Evolutionary conservation across 2,113 vertebrate species (phyloP), one percentile per base, ranked within the genome.

Genomic region (Acrocephalus kingi): DNA sequence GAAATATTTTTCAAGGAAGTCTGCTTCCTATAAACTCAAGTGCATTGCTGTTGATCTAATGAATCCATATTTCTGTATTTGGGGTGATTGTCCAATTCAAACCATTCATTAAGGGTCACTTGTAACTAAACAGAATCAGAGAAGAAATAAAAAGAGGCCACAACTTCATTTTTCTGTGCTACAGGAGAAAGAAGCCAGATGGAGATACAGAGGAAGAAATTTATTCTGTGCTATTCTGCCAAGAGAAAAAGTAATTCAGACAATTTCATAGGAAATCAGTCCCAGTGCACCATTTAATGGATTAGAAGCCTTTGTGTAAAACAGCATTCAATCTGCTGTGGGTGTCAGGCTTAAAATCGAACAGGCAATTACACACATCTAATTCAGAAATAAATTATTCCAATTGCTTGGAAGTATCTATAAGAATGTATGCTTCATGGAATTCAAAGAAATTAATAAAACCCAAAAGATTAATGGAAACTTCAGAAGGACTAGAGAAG

Each of bases 311-410:
- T 90, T 89, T 94, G 51, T 78, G 28, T 79, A 91, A 93, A 51
- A 51, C 7, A 13, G 23, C 77, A 64, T 90, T 92, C 85, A 66
- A 93, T 91, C 94, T 84, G 46, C 82, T 67, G 52, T 48, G 39
- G 39, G 63, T 88, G 84, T 79, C 95, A 94, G 75, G 39, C 89
- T 96, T 88, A 94, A 96, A 86, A 95, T 91, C 51, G n/a, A 96
- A 91, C 89, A 87, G 91, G 85, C 94, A 94, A 89, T 94, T 94
- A 93, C 79, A 94, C 54, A 67, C 66, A 78, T 66, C 41, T 77
- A 68, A 76, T 48, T 91, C 48, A 22, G 85, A 92, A 78, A 93
- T 64, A 96, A 94, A 84, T 72, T 79, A 96, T 90, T 94, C 63
- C 8, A 15, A 80, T 94, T 90, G 88, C 54, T 91, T 88, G 43